Conservation (phyloP, 2,888 invertebrate genomes). For the Ametastegia equiseti region DNA sequence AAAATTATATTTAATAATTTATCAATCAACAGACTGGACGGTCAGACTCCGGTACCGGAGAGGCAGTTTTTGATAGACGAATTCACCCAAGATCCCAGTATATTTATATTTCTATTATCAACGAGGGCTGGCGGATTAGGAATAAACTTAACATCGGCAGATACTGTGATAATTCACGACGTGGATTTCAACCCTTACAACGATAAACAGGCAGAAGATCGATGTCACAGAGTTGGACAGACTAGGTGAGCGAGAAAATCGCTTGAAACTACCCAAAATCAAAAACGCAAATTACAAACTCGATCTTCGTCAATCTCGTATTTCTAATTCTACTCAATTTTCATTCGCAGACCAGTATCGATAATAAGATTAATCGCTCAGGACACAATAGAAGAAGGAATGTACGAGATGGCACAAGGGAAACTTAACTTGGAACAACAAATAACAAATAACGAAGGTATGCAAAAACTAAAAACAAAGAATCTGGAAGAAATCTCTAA, state of each 20-base stretch:
- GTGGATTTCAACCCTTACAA: slow-evolving; percentile 99
- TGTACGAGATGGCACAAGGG: slow-evolving; percentile 92
- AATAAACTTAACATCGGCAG: slow-evolving; percentile 95
- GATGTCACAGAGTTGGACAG: slow-evolving; percentile 83
- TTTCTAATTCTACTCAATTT: background rate
- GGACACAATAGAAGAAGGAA: slow-evolving; percentile 95
- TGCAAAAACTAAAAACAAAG: slow-evolving; percentile 52
- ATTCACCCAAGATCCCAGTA: slow-evolving; percentile 87
- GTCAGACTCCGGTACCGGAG: slow-evolving; percentile 90
- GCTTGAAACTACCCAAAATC: too few species aligned
- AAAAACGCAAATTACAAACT: background rate
- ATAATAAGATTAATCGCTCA: slow-evolving; percentile 91
- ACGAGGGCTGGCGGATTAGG: slow-evolving; percentile 98
- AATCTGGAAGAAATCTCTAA: background rate
- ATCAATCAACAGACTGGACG: slow-evolving; percentile 84
- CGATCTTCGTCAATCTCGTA: background rate
- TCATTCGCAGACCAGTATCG: slow-evolving; percentile 84
- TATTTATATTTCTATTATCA: slow-evolving; percentile 94
- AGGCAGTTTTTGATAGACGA: slow-evolving; percentile 94
- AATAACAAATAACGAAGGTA: slow-evolving; percentile 83
- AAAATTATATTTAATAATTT: too few species aligned
- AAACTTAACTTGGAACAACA: slow-evolving; percentile 95
- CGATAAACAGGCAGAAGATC: slow-evolving; percentile 98
- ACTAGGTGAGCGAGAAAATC: slow-evolving; percentile 74
- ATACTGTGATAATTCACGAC: slow-evolving; percentile 97